Base-by-base conservation (phyloP, 2,797 vertebrate genomes). In the Pangasius larnaudii region DNA sequence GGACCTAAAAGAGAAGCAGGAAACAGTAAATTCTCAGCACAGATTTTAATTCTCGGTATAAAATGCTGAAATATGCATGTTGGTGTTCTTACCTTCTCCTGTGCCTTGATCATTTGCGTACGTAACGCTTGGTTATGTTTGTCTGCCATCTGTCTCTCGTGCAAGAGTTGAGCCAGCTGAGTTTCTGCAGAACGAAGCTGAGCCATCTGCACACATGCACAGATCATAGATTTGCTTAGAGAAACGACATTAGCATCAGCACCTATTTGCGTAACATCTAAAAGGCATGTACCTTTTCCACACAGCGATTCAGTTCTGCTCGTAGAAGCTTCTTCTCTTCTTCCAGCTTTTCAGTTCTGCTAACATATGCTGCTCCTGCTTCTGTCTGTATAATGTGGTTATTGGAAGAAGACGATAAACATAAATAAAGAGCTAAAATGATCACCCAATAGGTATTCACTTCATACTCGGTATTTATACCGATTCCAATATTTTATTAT, bases 271-370 rank as follows among this genome's bases (percentile, higher is more conserved):
- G 19, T 10, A 67, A 51, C 4, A 67, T 51, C 19, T 8, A 67
- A 51, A 85, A 33, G 5, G 27, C 10, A 2, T 49, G 22, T 92
- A 97, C 96, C 96, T 96, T 96, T 77, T 96, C 95, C 1, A 94
- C 80, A 9, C 93, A 97, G 87, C 92, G 93, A 67, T 89, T 95
- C 74, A 97, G 88, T 69, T 97, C 96, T 84, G 96, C 94, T 33
- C 92, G 93, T 75, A 97, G 91, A 49, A 94, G 93, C 90, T 96
- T 96, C 39, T 96, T 97, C 69, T 96, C 96, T 85, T 95, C 92
- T 88, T 95, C 91, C 85, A 97, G 91, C 91, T 95, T 95, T 49
- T 97, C 95, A 0, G 94, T 96, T 91, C 94, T 92, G 83, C 86
- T 91, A 22, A 91, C 63, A 87, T 96, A 85, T 58, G 89, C 92